phyloP scores from a whole-genome alignment of 2,113 vertebrate species.

The Heterotilapia buettikoferi region DNA sequence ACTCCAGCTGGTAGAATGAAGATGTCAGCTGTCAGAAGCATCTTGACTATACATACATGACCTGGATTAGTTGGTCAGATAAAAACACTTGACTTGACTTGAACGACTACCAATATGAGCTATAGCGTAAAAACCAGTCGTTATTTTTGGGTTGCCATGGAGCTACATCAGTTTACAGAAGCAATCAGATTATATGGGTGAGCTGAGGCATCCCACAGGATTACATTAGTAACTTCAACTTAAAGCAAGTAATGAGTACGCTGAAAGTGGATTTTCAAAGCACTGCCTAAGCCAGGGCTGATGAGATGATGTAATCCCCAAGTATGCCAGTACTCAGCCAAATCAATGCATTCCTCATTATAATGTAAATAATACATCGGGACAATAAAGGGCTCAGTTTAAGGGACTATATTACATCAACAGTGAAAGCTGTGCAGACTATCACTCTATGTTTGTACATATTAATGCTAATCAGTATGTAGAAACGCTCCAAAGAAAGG shows the following conservation, averaged over 20 bases:
- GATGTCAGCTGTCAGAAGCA: neutral
- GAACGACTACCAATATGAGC: neutral
- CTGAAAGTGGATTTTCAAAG: constrained; percentile 4
- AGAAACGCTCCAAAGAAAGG: neutral
- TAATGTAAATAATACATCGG: neutral
- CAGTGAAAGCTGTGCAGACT: neutral
- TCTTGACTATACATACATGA: neutral
- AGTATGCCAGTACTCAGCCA: neutral
- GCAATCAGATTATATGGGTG: neutral
- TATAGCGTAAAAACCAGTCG: neutral
- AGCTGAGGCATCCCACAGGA: neutral
- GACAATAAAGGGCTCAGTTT: neutral
- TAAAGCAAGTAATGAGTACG: neutral
- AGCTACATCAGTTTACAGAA: neutral
- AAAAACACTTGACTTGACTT: neutral
- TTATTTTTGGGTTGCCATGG: neutral
- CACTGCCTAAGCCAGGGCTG: neutral
- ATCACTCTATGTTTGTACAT: neutral
- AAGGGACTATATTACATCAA: neutral
- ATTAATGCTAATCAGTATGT: neutral
- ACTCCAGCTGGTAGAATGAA: neutral
- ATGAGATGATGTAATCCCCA: constrained; percentile 2
- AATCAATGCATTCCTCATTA: neutral
- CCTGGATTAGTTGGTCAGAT: neutral
- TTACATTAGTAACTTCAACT: neutral